Percentiles rank a stretch among this genome's conserved stretches.
Conservation (phyloP, 2,888 invertebrate genomes). For the Limnephilus marmoratus region DNA sequence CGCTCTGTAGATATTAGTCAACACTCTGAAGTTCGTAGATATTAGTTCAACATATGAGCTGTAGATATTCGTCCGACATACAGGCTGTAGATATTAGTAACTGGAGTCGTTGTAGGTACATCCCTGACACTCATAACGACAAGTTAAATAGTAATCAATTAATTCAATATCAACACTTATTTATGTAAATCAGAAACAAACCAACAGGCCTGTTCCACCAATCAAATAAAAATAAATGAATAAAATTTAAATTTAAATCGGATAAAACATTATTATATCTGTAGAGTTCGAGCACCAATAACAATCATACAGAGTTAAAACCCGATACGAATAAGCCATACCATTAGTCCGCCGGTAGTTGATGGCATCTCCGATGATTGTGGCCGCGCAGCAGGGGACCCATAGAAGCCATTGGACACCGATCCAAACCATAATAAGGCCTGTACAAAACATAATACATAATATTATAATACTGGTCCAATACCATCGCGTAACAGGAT, state of each 20-base stretch:
- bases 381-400: slow-evolving; percentile 1
- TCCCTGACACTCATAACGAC: too few relatives aligned
- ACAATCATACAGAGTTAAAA: not conserved
- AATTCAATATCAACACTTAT: not conserved
- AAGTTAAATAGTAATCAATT: not conserved
- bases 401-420: slow-evolving; percentile 19
- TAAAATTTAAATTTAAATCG: not conserved
- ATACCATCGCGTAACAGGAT: slow-evolving; percentile 39
- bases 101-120: too few relatives aligned
- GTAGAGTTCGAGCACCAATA: not conserved
- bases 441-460: not conserved
- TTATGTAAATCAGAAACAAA: not conserved
- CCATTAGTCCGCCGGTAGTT: slow-evolving; percentile 42
- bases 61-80: too few relatives aligned
- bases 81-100: too few relatives aligned
- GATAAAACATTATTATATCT: not conserved
- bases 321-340: not conserved
- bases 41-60: too few relatives aligned
- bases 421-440: slow-evolving; percentile 17
- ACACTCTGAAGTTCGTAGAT: too few relatives aligned
- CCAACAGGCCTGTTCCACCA: not conserved
- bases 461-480: not conserved
- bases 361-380: slow-evolving; percentile 26
- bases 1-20: too few relatives aligned
- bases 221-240: not conserved